phyloP scores from a whole-genome alignment of 2,888 invertebrate species.

The Drosophila lacicola region DNA sequence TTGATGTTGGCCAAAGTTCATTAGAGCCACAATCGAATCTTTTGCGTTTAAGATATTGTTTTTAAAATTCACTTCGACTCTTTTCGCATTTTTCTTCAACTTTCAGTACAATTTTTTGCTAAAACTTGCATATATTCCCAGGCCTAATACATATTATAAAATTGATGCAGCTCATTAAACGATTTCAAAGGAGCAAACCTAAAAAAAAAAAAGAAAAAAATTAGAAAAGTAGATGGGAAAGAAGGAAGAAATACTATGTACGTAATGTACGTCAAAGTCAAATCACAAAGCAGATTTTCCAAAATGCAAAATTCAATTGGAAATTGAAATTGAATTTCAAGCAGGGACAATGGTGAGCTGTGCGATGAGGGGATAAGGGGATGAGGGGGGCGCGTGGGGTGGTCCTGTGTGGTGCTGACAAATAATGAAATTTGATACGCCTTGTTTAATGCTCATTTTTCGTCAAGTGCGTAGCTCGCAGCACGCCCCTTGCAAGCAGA shows the following conservation, averaged over 20 bases:
- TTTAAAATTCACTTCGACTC: background rate
- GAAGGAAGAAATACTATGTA: background rate
- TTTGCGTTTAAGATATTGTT: slow-evolving; percentile 7
- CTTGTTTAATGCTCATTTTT: slow-evolving; percentile 85
- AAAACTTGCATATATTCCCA: slow-evolving; percentile 70
- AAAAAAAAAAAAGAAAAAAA: slow-evolving; percentile 11
- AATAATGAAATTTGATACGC: slow-evolving; percentile 86
- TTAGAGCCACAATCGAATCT: slow-evolving; percentile 45
- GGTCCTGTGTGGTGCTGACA: slow-evolving; percentile 47
- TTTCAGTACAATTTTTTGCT: slow-evolving; percentile 50
- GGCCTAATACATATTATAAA: slow-evolving; percentile 60
- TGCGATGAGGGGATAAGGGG: background rate
- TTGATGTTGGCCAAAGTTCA: slow-evolving; percentile 50
- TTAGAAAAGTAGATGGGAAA: background rate
- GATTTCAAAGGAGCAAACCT: slow-evolving; percentile 64
- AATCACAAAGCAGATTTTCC: slow-evolving; percentile 66
- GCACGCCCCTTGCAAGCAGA: slow-evolving; percentile 26
- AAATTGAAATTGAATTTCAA: slow-evolving; percentile 72
- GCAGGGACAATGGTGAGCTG: slow-evolving; percentile 15
- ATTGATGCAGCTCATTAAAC: slow-evolving; percentile 74
- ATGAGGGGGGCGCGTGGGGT: background rate
- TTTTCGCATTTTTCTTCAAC: slow-evolving; percentile 18
- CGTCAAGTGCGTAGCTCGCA: slow-evolving; percentile 49
- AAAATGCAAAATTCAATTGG: slow-evolving; percentile 65
- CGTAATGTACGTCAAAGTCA: slow-evolving; percentile 53